These are phyloP conservation scores for Nomada fabriciana DNA, from an alignment of 2,888 invertebrate genomes.

Conservation along the genomic window DNA sequence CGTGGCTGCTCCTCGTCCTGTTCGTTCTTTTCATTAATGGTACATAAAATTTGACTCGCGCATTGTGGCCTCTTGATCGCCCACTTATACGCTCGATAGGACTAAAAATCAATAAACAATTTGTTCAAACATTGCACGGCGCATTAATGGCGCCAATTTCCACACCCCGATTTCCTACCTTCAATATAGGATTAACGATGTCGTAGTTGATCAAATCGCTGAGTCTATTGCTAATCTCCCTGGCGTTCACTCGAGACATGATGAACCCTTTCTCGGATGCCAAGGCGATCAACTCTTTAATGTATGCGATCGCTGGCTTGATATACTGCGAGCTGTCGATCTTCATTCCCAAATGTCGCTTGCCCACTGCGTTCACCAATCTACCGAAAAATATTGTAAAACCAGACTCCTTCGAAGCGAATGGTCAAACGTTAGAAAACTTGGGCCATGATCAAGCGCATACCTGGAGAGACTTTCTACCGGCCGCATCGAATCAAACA, in stretches of 20 bases:
- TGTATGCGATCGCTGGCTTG: constrained; percentile 90
- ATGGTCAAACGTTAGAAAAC: background rate
- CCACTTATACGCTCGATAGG: constrained; percentile 92
- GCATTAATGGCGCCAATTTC: too few species aligned
- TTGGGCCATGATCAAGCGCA: background rate
- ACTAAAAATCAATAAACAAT: constrained; percentile 82
- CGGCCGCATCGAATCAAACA: constrained; percentile 89
- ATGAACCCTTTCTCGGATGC: constrained; percentile 89
- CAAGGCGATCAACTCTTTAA: constrained; percentile 89
- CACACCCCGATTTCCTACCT: constrained; percentile 67
- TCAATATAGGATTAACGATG: constrained; percentile 92
- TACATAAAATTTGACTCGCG: constrained; percentile 91
- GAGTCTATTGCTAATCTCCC: constrained; percentile 90
- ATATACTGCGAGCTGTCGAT: constrained; percentile 91
- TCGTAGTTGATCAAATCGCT: constrained; percentile 93
- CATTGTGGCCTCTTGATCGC: constrained; percentile 89
- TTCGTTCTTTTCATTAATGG: constrained; percentile 89
- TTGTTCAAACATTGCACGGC: too few species aligned
- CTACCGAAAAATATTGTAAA: constrained; percentile 69
- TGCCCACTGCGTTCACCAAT: constrained; percentile 89
- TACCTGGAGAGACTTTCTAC: constrained; percentile 89
- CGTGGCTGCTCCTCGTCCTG: constrained; percentile 85
- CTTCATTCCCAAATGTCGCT: constrained; percentile 89
- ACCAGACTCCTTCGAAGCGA: background rate
- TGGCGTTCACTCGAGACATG: constrained; percentile 88